These are phyloP conservation scores for Amazonetta brasiliensis DNA, from an alignment of 2,797 vertebrate genomes.

Conservation along the genomic window DNA sequence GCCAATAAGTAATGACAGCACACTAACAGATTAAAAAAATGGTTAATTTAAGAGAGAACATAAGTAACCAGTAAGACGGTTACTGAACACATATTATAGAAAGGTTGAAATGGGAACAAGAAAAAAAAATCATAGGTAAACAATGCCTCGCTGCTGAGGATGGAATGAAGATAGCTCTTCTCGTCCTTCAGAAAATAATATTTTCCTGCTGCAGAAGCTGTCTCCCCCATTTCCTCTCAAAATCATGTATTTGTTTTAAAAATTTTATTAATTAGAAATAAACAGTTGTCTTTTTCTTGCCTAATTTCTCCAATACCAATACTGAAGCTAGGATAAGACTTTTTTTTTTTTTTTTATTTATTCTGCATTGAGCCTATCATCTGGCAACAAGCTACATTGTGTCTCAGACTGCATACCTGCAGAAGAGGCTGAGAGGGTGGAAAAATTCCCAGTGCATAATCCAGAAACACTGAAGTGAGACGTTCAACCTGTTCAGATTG, in stretches of 20 bases:
- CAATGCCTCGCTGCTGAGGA: neutral
- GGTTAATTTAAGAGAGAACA: neutral
- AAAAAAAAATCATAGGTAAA: neutral
- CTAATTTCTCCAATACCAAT: neutral
- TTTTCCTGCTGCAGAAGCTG: neutral
- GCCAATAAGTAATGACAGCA: neutral
- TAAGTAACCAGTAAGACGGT: neutral
- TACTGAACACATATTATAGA: neutral
- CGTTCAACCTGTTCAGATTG: accelerated
- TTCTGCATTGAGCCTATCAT: neutral
- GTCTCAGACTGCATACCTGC: neutral
- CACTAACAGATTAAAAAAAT: neutral
- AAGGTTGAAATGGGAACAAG: neutral
- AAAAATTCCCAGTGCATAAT: neutral
- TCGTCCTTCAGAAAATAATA: neutral
- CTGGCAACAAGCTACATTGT: neutral
- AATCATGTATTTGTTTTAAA: neutral
- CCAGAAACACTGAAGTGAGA: neutral
- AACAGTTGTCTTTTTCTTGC: neutral
- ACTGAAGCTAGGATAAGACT: neutral
- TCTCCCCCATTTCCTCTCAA: neutral
- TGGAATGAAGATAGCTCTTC: neutral
- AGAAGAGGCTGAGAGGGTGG: neutral
- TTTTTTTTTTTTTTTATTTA: neutral
- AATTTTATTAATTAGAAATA: neutral